phyloP scores from a whole-genome alignment of 2,888 invertebrate species.

The Ormyrus thymus region DNA sequence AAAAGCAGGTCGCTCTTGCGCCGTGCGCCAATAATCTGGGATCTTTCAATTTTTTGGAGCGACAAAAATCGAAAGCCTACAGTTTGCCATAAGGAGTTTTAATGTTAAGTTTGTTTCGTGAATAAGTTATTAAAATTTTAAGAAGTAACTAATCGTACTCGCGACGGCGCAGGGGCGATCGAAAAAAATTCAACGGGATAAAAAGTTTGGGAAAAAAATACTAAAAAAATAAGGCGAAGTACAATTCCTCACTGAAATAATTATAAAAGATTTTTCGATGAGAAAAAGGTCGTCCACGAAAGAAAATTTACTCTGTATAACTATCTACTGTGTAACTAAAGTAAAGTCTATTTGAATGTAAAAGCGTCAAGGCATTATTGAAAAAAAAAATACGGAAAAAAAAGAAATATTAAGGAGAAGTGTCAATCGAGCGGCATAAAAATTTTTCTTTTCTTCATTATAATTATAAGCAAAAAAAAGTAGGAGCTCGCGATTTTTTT shows the following conservation, averaged over 20 bases:
- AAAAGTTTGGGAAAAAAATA: slow-evolving; percentile 23
- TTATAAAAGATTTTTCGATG: slow-evolving; percentile 55
- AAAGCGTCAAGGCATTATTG: slow-evolving; percentile 65
- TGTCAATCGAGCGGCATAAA: slow-evolving; percentile 63
- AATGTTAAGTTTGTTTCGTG: slow-evolving; percentile 24
- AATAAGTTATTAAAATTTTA: slow-evolving; percentile 30
- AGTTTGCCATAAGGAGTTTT: neutral
- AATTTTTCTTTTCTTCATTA: slow-evolving; percentile 47
- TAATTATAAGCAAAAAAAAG: slow-evolving; percentile 52
- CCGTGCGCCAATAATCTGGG: slow-evolving; percentile 21
- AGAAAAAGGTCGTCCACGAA: slow-evolving; percentile 55
- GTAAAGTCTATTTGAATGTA: slow-evolving; percentile 72
- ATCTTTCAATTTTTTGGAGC: slow-evolving; percentile 31
- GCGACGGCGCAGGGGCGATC: slow-evolving; percentile 12
- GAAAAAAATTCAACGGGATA: slow-evolving; percentile 5
- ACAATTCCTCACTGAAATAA: slow-evolving; percentile 68
- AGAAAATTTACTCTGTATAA: slow-evolving; percentile 67
- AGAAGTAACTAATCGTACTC: slow-evolving; percentile 2
- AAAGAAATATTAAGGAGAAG: slow-evolving; percentile 67
- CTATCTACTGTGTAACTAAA: slow-evolving; percentile 61
- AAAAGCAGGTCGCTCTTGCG: slow-evolving; percentile 33
- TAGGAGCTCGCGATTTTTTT: slow-evolving; percentile 57
- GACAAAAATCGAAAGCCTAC: slow-evolving; percentile 34
- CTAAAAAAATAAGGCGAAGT: slow-evolving; percentile 55
- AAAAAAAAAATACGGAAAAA: slow-evolving; percentile 59